These are phyloP conservation scores for Heliconius himera DNA, from an alignment of 1,140 invertebrate species.

Conservation along the genomic window DNA sequence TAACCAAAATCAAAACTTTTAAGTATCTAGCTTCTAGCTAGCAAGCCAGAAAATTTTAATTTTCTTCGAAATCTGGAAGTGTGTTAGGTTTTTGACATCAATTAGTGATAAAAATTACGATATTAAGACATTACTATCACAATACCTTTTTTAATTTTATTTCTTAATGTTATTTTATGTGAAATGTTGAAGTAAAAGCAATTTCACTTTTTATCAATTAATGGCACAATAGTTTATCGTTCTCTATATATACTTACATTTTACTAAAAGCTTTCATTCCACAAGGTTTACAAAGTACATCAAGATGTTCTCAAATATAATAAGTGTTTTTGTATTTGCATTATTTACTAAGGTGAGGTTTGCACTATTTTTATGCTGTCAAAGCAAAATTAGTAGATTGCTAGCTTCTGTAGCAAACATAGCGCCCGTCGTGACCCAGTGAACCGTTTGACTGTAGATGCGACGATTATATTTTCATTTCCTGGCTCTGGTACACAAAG, in stretches of 20 bases:
- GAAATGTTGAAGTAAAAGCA: background rate
- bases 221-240: background rate
- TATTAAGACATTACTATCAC: background rate
- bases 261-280: background rate
- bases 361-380: no score
- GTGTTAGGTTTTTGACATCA: no score
- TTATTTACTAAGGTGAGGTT: background rate
- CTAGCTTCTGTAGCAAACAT: no score
- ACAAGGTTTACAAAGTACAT: background rate
- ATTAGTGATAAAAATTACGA: no score
- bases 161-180: background rate
- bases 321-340: background rate
- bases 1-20: no score
- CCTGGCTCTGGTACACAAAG: no score
- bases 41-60: no score
- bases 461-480: no score
- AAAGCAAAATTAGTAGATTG: background rate
- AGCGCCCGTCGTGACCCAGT: no score
- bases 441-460: no score
- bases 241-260: background rate
- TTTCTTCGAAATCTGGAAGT: no score
- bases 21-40: no score
- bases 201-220: background rate
- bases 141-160: background rate
- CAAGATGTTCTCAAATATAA: background rate